phyloP scores from a whole-genome alignment of 1,140 invertebrate species.

The Ericerus pela region DNA sequence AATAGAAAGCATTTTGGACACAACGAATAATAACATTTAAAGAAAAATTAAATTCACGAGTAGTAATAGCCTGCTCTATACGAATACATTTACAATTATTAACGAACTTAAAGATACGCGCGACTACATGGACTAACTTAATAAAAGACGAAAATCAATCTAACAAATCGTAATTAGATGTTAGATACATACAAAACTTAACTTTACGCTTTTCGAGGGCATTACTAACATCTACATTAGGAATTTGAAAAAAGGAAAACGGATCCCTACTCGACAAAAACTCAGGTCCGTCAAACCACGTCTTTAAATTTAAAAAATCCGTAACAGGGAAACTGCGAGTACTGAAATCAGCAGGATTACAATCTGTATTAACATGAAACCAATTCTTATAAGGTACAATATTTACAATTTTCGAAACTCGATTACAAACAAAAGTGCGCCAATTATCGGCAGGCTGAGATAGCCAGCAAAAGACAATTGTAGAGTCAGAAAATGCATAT shows the following conservation, averaged over 20 bases:
- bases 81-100: no score
- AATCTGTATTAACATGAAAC: conserved; percentile 22
- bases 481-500: conserved; percentile 26
- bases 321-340: conserved; percentile 6
- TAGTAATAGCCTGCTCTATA: no score
- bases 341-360: conserved; percentile 24
- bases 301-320: background rate
- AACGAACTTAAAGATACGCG: no score
- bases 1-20: background rate
- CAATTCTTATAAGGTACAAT: conserved; percentile 17
- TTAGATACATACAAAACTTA: no score
- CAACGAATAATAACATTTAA: background rate
- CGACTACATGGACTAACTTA: no score
- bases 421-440: conserved; percentile 19
- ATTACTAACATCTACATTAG: no score
- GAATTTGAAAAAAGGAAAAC: no score
- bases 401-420: background rate
- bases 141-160: no score
- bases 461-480: conserved; percentile 27
- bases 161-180: no score
- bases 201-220: no score
- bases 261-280: conserved; percentile 5
- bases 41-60: background rate
- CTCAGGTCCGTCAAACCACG: background rate
- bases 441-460: conserved; percentile 21